Conservation (phyloP, 2,113 vertebrate genomes). For the Esox niger region DNA sequence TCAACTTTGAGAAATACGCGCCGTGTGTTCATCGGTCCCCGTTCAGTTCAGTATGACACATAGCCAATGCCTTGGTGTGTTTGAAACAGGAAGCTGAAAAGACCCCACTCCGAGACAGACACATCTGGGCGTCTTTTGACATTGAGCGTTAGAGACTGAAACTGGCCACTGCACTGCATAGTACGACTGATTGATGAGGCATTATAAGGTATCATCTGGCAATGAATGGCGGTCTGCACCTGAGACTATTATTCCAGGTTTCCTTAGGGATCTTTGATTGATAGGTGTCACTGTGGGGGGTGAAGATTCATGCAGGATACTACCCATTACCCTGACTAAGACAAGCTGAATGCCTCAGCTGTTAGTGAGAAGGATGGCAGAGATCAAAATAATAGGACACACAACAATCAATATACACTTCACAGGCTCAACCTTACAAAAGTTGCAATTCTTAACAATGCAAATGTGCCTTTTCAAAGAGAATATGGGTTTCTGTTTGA, state of each 20-base stretch:
- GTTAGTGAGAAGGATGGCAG: neutral
- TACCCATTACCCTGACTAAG: neutral
- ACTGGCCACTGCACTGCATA: neutral
- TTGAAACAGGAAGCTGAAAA: neutral
- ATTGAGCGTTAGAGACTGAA: neutral
- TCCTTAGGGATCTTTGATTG: neutral
- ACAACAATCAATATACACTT: conserved; percentile 5
- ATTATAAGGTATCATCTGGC: neutral
- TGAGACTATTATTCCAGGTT: conserved; percentile 5
- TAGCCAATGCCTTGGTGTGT: neutral
- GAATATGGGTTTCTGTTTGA: conserved; percentile 31
- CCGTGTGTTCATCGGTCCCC: conserved; percentile 19
- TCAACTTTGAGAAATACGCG: conserved; percentile 24
- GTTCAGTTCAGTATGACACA: neutral
- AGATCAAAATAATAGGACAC: neutral
- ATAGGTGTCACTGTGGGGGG: neutral
- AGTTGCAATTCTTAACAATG: conserved; percentile 27
- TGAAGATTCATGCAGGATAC: neutral
- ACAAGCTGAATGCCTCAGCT: neutral
- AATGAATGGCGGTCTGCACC: conserved; percentile 6
- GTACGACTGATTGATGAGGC: neutral
- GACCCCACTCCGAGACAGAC: neutral
- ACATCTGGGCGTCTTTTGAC: neutral
- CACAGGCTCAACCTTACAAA: conserved; percentile 19
- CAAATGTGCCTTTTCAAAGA: conserved; percentile 12